Percentiles rank a stretch among this genome's conserved stretches.
phyloP scores from a whole-genome alignment of 2,888 invertebrate genomes.

The Cabera pusaria region DNA sequence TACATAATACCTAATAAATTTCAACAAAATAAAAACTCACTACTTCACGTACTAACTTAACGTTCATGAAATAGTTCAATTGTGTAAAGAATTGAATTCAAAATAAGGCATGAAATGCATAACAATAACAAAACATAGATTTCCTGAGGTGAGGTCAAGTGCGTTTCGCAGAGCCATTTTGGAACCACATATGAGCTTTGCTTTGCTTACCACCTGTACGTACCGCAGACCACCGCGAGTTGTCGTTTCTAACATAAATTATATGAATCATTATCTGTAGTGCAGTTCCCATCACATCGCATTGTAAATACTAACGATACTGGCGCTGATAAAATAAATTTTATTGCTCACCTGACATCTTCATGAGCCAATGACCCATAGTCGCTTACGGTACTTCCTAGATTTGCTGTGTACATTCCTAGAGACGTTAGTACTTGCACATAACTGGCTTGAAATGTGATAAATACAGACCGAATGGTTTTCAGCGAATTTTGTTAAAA shows the following conservation, averaged over 20 bases:
- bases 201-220: background rate
- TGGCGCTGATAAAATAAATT: slow-evolving; percentile 54
- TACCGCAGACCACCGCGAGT: background rate
- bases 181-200: background rate
- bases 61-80: too few relatives aligned
- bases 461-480: slow-evolving; percentile 19
- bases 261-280: slow-evolving; percentile 5
- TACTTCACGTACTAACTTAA: too few relatives aligned
- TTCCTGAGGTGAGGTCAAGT: background rate
- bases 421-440: slow-evolving; percentile 40
- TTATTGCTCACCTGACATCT: slow-evolving; percentile 66
- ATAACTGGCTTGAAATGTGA: slow-evolving; percentile 26
- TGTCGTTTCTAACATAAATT: slow-evolving; percentile 3
- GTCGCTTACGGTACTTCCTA: slow-evolving; percentile 68
- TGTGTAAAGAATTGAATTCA: too few relatives aligned
- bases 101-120: too few relatives aligned
- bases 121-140: slow-evolving; percentile 12
- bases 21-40: too few relatives aligned
- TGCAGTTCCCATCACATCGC: slow-evolving; percentile 27
- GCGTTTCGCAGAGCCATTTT: background rate
- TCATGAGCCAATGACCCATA: slow-evolving; percentile 72
- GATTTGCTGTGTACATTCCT: slow-evolving; percentile 53
- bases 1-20: too few relatives aligned
- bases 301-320: slow-evolving; percentile 56
- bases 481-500: too few relatives aligned